Conservation (phyloP, 30 jellyfish, hydroid and myxozoan genomes). For the Phacellophora camtschatica region DNA sequence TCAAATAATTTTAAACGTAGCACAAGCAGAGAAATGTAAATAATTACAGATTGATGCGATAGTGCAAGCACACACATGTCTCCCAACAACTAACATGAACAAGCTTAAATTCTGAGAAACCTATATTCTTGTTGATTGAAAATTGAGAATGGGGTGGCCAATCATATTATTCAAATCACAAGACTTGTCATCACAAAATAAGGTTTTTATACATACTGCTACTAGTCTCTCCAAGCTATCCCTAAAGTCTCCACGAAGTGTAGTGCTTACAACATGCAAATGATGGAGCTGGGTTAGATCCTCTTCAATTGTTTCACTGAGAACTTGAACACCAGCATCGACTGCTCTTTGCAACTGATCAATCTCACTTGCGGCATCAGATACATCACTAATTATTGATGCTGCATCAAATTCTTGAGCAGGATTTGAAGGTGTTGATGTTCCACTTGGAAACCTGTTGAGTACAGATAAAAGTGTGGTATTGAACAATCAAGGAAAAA, state of each 20-base stretch:
- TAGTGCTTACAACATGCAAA: conserved; percentile 80
- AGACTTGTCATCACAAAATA: background rate
- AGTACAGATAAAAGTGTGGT: no score
- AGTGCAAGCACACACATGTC: no score
- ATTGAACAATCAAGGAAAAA: no score
- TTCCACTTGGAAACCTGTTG: conserved; percentile 42
- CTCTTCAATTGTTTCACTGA: conserved; percentile 73
- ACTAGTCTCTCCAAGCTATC: conserved; percentile 73
- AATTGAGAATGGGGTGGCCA: background rate
- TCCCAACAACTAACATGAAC: no score
- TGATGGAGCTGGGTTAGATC: conserved; percentile 78
- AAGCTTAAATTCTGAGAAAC: no score
- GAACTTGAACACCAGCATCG: conserved; percentile 80
- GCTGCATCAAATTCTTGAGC: conserved; percentile 42
- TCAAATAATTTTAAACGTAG: no score
- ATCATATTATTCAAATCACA: background rate
- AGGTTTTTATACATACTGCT: conserved; percentile 20
- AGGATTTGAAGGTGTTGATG: conserved; percentile 42
- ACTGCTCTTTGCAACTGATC: conserved; percentile 63
- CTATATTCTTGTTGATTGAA: no score
- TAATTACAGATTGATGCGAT: no score
- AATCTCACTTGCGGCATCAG: conserved; percentile 66
- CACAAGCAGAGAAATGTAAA: no score
- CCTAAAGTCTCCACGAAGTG: conserved; percentile 66
- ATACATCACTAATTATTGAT: conserved; percentile 22